These are phyloP conservation scores for Struthidea cinerea DNA, from an alignment of 2,113 vertebrate genomes.

Conservation along the genomic window DNA sequence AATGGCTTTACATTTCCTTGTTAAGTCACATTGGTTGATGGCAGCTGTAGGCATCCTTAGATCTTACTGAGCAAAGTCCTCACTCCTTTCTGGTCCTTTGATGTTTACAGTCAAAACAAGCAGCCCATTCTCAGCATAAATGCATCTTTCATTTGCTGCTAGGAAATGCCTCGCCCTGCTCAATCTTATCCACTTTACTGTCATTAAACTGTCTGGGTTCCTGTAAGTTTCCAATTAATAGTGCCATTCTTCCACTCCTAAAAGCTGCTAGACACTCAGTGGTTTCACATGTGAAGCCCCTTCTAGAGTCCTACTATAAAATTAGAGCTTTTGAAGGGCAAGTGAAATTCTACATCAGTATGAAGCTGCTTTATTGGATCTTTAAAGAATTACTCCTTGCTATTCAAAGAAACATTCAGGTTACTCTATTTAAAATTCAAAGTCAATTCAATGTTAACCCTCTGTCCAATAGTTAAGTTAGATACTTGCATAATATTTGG, in stretches of 20 bases:
- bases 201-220: background rate
- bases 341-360: background rate
- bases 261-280: background rate
- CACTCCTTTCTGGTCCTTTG: background rate
- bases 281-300: background rate
- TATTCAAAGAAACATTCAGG: background rate
- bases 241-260: background rate
- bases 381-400: background rate
- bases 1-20: constrained; percentile 5
- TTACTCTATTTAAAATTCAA: background rate
- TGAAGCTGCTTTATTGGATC: background rate
- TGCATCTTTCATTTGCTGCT: background rate
- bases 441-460: background rate
- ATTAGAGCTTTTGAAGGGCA: background rate
- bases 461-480: background rate
- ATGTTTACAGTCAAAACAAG: background rate
- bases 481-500: background rate
- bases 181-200: background rate
- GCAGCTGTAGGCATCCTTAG: background rate
- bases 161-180: background rate
- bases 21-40: background rate
- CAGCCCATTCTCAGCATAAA: background rate
- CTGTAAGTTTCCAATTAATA: background rate
- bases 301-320: background rate
- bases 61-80: constrained; percentile 8